Base-by-base conservation (phyloP, 2,888 invertebrate genomes). In the Pseudeuparius sepicola region DNA sequence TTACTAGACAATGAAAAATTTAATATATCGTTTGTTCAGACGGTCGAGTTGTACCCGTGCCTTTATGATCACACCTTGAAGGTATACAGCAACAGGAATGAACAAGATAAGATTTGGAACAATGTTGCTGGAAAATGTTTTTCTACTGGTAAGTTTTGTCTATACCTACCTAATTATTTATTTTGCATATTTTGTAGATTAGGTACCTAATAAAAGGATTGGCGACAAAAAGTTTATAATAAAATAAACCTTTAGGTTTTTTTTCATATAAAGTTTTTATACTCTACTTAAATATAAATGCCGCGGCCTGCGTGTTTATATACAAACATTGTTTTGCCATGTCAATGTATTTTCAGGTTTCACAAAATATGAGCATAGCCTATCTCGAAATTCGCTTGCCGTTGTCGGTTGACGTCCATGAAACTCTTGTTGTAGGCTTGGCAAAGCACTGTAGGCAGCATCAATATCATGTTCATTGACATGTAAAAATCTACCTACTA, bases 261-360 rank as follows among this genome's bases (percentile, higher is more conserved):
- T n/a, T n/a, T n/a, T n/a, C n/a, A n/a, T n/a, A n/a, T n/a, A n/a
- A n/a, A n/a, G n/a, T n/a, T n/a, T n/a, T n/a, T n/a, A n/a, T n/a
- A n/a, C n/a, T n/a, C n/a, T n/a, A n/a, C n/a, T n/a, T n/a, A n/a
- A n/a, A n/a, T n/a, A n/a, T n/a, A n/a, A n/a, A n/a, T n/a, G n/a
- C n/a, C n/a, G n/a, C n/a, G n/a, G n/a, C n/a, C n/a, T n/a, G n/a
- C n/a, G n/a, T n/a, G n/a, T n/a, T 40, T 37, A 40, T 37, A 33
- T 33, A 37, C 37, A 40, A 27, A 40, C 37, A 34, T 30, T 37
- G 34, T 37, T 40, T 33, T 40, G 37, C 37, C 33, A 39, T 32
- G 31, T 13, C 23, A 39, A 31, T 18, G 36, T 32, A 24, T 36
- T 36, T 31, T 39, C 36, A 27, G 36, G 39, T 36, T 36, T 36